Conservation (phyloP, 2,888 invertebrate species). For the Leucophenga montana region DNA sequence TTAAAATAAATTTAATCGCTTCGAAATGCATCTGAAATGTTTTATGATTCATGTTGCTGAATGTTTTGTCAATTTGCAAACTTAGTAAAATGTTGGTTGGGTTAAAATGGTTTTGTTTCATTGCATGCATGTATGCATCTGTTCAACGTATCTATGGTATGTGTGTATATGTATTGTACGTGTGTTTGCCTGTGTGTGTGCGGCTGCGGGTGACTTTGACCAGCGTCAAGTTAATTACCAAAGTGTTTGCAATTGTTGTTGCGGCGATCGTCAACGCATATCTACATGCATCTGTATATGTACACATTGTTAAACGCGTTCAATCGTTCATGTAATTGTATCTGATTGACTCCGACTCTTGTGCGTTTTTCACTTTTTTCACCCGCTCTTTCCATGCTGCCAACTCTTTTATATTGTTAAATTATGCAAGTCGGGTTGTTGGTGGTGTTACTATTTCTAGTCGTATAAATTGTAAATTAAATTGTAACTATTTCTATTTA, state of each 20-base stretch:
- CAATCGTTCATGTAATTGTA: constrained; percentile 1
- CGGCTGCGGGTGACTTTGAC: constrained; percentile 10
- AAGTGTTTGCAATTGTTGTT: constrained; percentile 2
- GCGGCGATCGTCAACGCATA: neutral
- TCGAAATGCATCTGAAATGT: too few relatives aligned
- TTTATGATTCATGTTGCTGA: too few relatives aligned
- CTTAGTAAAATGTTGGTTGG: neutral
- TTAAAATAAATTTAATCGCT: too few relatives aligned
- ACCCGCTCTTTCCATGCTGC: too few relatives aligned
- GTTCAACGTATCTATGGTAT: neutral
- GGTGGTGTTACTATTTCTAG: too few relatives aligned
- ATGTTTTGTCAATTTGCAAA: neutral
- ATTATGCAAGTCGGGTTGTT: too few relatives aligned
- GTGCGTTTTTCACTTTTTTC: neutral
- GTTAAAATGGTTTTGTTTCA: neutral
- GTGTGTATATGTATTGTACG: neutral
- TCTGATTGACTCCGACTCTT: neutral
- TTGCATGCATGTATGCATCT: neutral
- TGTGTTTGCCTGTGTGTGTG: constrained; percentile 3
- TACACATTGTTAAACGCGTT: neutral
- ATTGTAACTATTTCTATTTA: constrained; percentile 1
- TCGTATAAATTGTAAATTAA: neutral
- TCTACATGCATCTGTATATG: neutral
- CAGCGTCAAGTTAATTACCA: constrained; percentile 23
- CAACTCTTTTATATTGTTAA: too few relatives aligned